Base-by-base conservation (phyloP, 2,113 vertebrate species). In the Hippopotamus amphibius region DNA sequence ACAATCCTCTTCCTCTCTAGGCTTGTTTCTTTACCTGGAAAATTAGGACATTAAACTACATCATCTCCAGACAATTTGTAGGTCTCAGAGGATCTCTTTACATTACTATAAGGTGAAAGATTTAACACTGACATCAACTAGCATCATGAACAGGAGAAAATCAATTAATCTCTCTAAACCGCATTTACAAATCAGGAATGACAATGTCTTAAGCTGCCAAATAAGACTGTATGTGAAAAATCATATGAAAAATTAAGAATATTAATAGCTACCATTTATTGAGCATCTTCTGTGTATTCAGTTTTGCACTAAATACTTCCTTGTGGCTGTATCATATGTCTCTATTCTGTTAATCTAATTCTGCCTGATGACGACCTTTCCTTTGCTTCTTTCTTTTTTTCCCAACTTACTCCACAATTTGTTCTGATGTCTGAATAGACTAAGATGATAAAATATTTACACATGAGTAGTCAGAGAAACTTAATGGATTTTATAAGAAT, bases 11-110 rank as follows among this genome's bases (percentile, higher is more conserved):
- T 95, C 12, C 37, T 80, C 16, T 74, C 26, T 15, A 61, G 41
- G 88, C 59, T 61, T 76, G 7, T 72, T 87, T 90, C 61, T 95
- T 96, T 46, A 76, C 69, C 43, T 96, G 46, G 57, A 80, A 92
- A 37, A 69, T 21, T 41, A 93, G 6, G 6, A 46, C 28, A 30
- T 37, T 43, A 81, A 28, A 50, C 5, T 46, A 69, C 28, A 14
- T 80, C 59, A 69, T 88, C 59, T 76, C 48, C 13, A 71, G 33
- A 37, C 33, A 48, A 90, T 72, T 55, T 41, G 6, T 19, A n/a
- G 61, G n/a, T 79, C 77, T 79, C 63, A n/a, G 57, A 63, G 41
- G 41, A 37, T 57, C 48, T 74, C 50, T 76, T 77, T 63, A 30
- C 1, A 8, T 66, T 50, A 74, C 30, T 93, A 33, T 89, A 82